These are phyloP conservation scores for Amblyjoppa proteus DNA, from an alignment of 2,888 invertebrate species.

Conservation along the genomic window DNA sequence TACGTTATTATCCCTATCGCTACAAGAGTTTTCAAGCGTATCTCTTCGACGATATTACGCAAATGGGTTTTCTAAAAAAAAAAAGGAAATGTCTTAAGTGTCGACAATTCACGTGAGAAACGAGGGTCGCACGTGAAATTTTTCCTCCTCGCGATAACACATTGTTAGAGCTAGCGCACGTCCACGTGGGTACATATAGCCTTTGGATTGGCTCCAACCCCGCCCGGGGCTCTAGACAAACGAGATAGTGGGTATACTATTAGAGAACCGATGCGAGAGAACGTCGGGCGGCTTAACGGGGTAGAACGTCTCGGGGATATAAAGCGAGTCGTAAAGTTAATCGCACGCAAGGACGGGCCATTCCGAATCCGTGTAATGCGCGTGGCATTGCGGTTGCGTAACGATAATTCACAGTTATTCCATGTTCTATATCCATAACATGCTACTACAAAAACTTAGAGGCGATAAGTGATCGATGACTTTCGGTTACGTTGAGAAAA, in stretches of 20 bases:
- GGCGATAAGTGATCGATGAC: background rate
- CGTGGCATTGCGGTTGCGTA: slow-evolving; percentile 39
- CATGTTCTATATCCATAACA: background rate
- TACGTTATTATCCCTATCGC: background rate
- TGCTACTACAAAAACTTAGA: background rate
- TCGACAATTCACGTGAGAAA: slow-evolving; percentile 30
- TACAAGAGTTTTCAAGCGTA: background rate
- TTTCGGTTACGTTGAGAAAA: background rate
- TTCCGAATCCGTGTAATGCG: slow-evolving; percentile 24
- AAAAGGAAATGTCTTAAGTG: background rate
- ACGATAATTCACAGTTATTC: slow-evolving; percentile 37
- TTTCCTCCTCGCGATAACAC: slow-evolving; percentile 21
- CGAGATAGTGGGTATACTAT: slow-evolving; percentile 46
- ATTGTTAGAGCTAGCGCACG: slow-evolving; percentile 32
- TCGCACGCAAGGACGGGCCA: slow-evolving; percentile 36
- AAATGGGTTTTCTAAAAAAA: background rate
- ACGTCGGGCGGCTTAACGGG: slow-evolving; percentile 53
- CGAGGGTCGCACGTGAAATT: slow-evolving; percentile 1
- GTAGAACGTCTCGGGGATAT: slow-evolving; percentile 62
- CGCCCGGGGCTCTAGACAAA: slow-evolving; percentile 35
- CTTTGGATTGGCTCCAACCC: slow-evolving; percentile 61
- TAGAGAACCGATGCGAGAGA: slow-evolving; percentile 54
- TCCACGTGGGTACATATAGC: slow-evolving; percentile 23
- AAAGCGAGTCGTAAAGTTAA: slow-evolving; percentile 64
- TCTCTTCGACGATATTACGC: background rate